A percentile compares a stretch with the other conserved stretches of the same genome.
Evolutionary conservation across 1,140 invertebrate genomes (phyloP).

Genomic region (Drosophila nasuta): DNA sequence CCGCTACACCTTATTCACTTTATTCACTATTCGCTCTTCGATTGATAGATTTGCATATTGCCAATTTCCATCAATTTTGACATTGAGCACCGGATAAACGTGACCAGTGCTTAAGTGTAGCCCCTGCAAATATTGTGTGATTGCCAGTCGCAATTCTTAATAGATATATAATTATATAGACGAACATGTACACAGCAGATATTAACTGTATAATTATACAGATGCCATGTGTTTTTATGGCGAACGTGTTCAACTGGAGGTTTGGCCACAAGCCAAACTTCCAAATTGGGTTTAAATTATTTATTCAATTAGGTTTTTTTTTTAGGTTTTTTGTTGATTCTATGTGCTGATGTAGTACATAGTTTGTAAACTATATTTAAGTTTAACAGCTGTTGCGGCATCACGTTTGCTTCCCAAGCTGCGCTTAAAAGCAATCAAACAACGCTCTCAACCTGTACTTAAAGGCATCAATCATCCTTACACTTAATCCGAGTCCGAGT

Average conservation of each 20-base stretch:
- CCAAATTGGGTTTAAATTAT: constrained; percentile 3
- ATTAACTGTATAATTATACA: constrained; percentile 19
- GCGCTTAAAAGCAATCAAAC: not conserved
- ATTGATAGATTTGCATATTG: constrained; percentile 47
- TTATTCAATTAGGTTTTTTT: not conserved
- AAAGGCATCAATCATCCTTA: constrained; percentile 1
- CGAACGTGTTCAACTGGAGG: constrained; percentile 3
- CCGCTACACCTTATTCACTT: constrained; percentile 1
- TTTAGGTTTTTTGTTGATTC: not conserved
- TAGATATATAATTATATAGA: constrained; percentile 17
- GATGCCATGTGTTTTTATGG: constrained; percentile 10
- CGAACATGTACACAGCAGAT: not conserved
- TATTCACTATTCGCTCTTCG: not conserved
- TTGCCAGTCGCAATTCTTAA: constrained; percentile 1
- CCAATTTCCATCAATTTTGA: constrained; percentile 44
- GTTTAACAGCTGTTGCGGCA: not conserved
- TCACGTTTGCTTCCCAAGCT: not conserved
- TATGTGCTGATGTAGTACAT: not conserved
- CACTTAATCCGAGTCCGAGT: not conserved
- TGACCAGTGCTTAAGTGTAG: constrained; percentile 54
- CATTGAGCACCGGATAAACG: constrained; percentile 66
- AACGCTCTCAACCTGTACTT: not conserved
- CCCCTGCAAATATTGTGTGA: constrained; percentile 16
- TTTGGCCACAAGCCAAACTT: not conserved
- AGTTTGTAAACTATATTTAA: not conserved